These are phyloP conservation scores for Hiodon tergisus DNA, from an alignment of 2,113 vertebrate species.

Conservation along the genomic window DNA sequence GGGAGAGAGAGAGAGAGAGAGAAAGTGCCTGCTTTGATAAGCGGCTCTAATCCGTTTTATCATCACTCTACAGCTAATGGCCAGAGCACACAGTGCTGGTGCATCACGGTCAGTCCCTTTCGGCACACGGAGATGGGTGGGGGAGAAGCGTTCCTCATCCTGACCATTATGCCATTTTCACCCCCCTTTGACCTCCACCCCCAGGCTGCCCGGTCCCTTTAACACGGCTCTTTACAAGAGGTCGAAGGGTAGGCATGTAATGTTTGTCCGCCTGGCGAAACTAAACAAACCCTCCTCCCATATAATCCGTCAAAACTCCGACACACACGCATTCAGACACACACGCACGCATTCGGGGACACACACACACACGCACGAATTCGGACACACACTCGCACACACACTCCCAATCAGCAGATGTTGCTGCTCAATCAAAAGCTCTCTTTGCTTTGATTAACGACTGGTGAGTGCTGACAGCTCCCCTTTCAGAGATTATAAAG, in stretches of 20 bases:
- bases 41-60: constrained; percentile 16
- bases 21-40: constrained; percentile 21
- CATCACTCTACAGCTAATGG: constrained; percentile 9
- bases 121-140: background rate
- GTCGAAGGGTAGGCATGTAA: constrained; percentile 19
- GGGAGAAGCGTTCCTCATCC: background rate
- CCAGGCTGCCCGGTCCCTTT: constrained; percentile 19
- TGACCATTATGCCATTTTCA: background rate
- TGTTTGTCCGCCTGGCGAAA: constrained; percentile 11
- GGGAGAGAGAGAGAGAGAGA: background rate
- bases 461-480: constrained; percentile 26
- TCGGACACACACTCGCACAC: too few relatives aligned
- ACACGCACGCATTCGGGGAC: too few relatives aligned
- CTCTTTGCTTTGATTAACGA: constrained; percentile 43
- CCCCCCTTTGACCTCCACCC: background rate
- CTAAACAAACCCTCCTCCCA: background rate
- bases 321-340: background rate
- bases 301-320: background rate
- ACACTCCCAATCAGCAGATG: constrained; percentile 30
- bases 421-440: constrained; percentile 40
- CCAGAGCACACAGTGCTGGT: background rate
- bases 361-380: too few relatives aligned
- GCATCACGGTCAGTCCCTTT: constrained; percentile 19
- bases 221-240: constrained; percentile 10
- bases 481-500: constrained; percentile 18